A percentile compares a stretch with the other conserved stretches of the same genome.
These are phyloP conservation scores for Chrysolina oricalcia DNA, from an alignment of 2,888 invertebrate genomes.

Conservation along the genomic window DNA sequence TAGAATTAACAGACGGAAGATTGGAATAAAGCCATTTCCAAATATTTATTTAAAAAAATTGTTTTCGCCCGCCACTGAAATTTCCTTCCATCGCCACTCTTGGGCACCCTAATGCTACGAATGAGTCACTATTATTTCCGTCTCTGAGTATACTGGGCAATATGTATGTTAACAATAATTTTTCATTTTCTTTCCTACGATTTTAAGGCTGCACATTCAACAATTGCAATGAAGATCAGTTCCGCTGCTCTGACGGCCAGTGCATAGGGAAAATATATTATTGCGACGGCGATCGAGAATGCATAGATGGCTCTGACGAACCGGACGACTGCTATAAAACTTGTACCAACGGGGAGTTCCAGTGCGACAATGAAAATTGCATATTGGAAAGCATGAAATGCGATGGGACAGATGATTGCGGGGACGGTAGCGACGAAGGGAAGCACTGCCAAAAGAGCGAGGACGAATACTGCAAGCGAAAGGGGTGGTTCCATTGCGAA, in stretches of 20 bases:
- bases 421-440: conserved; percentile 80
- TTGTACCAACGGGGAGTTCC: conserved; percentile 74
- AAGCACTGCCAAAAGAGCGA: conserved; percentile 62
- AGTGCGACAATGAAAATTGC: conserved; percentile 79
- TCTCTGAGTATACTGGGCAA: too few species aligned
- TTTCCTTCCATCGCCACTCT: too few species aligned
- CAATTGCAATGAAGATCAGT: conserved; percentile 71
- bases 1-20: too few species aligned
- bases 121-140: too few species aligned
- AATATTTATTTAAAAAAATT: too few species aligned
- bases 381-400: conserved; percentile 79
- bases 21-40: too few species aligned
- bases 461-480: conserved; percentile 65
- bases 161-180: too few species aligned
- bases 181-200: background rate
- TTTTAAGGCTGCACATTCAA: conserved; percentile 52
- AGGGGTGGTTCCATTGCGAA: conserved; percentile 78
- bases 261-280: conserved; percentile 76
- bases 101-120: too few species aligned
- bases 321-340: conserved; percentile 73
- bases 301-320: conserved; percentile 84
- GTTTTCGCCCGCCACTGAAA: too few species aligned
- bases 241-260: conserved; percentile 72
- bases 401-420: conserved; percentile 81
- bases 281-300: conserved; percentile 81